Evolutionary conservation across 1,140 invertebrate species (phyloP), one percentile per base, ranked within the genome.

Genomic region (Drosophila oshimai): DNA sequence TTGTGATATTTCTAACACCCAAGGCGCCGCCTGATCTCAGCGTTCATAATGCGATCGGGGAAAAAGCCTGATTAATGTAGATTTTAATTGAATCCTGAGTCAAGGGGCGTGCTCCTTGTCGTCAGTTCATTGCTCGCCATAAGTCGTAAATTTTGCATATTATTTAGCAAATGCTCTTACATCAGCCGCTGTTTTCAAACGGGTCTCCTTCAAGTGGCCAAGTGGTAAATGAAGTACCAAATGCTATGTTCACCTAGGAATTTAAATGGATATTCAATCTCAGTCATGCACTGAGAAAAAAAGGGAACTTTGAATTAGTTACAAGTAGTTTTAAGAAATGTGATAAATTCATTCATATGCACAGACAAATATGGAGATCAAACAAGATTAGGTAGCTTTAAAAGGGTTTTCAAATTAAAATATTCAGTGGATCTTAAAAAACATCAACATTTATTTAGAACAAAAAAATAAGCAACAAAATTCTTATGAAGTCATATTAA

Each of bases 191-290:
- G 33, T 72, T 77, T 58, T 54, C 47, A 46, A 68, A 55, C 20
- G 42, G 7, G 47, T 37, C 44, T 64, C 24, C n/a, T 44, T 44
- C 22, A 31, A 18, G 20, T 53, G 31, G 39, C 31, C 22, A 37
- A 46, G 39, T 24, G 26, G 24, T 44, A 44, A 73, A 57, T 45
- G 15, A 37, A 75, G 49, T 26, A 41, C 34, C 24, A 58, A 55
- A 51, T 55, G 53, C 74, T 67, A 72, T 81, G 33, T 64, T 41
- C 58, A 36, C 26, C 34, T 39, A 42, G 53, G 53, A 69, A 62
- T 79, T 74, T 74, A 74, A 75, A 60, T 53, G 55, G 57, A 74
- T 71, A 65, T 55, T 65, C 46, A 37, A 71, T 71, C 54, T 18
- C n/a, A 7, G 7, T 3, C 7, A 12, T 36, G 45, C 76, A 79